A percentile compares a stretch with the other conserved stretches of the same genome.
These are phyloP conservation scores for Amphiprion percula DNA, from an alignment of 2,113 vertebrate genomes.

Conservation along the genomic window DNA sequence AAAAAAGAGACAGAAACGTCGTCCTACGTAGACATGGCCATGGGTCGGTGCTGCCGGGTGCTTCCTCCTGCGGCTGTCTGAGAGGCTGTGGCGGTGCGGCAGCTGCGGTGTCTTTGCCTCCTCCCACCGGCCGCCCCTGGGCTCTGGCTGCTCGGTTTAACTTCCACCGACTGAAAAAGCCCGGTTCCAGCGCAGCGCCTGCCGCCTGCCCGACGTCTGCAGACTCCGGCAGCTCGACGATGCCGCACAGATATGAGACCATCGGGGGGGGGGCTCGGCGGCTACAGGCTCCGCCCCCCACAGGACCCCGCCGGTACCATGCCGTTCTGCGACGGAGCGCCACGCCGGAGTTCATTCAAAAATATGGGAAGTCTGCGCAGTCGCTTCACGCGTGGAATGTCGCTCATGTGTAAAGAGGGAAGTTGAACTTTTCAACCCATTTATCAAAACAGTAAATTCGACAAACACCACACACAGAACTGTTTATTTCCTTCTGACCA, in stretches of 20 bases:
- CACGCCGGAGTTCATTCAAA: constrained; percentile 32
- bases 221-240: constrained; percentile 20
- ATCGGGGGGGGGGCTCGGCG: constrained; percentile 41
- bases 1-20: not conserved
- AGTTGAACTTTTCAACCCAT: not conserved
- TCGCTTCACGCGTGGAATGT: rapidly evolving
- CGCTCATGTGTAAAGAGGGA: not conserved
- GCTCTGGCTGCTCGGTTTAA: constrained; percentile 46
- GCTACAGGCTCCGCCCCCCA: constrained; percentile 39
- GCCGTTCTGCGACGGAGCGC: constrained; percentile 3
- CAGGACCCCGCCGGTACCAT: not conserved
- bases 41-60: constrained; percentile 48
- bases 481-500: not conserved
- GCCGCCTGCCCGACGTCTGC: constrained; percentile 12
- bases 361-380: not conserved
- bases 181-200: not conserved
- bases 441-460: not conserved
- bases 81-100: constrained; percentile 56
- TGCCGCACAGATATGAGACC: constrained; percentile 1
- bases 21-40: constrained; percentile 72
- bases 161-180: constrained; percentile 26
- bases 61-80: constrained; percentile 57
- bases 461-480: not conserved
- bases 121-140: constrained; percentile 73
- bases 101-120: constrained; percentile 74